Conservation (phyloP, 2,888 invertebrate genomes). For the Idaea aversata region DNA sequence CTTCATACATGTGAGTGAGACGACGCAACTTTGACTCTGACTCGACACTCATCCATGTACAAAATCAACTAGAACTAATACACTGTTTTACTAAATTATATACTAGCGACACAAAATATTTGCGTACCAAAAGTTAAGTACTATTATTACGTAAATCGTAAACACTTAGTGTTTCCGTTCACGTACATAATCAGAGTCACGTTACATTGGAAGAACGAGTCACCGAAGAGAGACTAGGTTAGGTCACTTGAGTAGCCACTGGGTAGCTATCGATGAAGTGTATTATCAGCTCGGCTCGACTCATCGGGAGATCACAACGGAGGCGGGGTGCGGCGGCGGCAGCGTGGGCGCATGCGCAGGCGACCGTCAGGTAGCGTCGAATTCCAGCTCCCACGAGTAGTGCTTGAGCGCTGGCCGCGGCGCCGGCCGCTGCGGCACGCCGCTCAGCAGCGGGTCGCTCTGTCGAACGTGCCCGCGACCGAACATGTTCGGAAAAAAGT, state of each 20-base stretch:
- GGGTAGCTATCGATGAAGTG: constrained; percentile 39
- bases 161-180: constrained; percentile 67
- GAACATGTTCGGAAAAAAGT: constrained; percentile 69
- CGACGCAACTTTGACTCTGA: constrained; percentile 48
- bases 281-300: neutral
- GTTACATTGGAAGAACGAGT: constrained; percentile 58
- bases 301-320: constrained; percentile 43
- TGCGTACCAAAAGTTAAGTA: constrained; percentile 69
- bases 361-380: constrained; percentile 81
- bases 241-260: constrained; percentile 42
- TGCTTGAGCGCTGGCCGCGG: constrained; percentile 83
- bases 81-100: constrained; percentile 47
- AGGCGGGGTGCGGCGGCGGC: constrained; percentile 15
- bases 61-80: constrained; percentile 46
- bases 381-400: constrained; percentile 89
- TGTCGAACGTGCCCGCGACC: constrained; percentile 73
- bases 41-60: constrained; percentile 54
- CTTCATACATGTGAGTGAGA: constrained; percentile 62
- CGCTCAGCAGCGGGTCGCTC: constrained; percentile 87
- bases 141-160: constrained; percentile 45
- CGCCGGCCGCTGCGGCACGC: constrained; percentile 80
- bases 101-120: constrained; percentile 70
- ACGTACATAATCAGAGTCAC: constrained; percentile 50
- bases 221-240: constrained; percentile 62
- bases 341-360: constrained; percentile 9